Base-by-base conservation (phyloP, 2,888 invertebrate species). In the Drosophila putrida region DNA sequence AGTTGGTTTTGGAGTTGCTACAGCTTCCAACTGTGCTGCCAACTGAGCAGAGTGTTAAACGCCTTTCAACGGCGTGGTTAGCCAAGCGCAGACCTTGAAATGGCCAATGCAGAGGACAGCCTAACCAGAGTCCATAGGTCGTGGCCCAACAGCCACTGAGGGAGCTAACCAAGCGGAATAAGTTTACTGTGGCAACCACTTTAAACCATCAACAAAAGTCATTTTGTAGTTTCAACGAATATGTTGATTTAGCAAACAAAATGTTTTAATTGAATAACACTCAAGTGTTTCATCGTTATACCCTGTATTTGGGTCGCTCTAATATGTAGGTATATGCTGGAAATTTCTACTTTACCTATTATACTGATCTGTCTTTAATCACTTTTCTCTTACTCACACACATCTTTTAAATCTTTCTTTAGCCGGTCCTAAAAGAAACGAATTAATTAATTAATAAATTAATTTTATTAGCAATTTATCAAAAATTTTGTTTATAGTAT, bases 1-100 rank as follows among this genome's bases (percentile, higher is more conserved):
- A 81, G 78, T 64, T 76, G 67, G 71, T 54, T 69, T 44, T 58
- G 55, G 54, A 82, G 85, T 72, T 79, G 82, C 49, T 70, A 73
- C 64, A 54, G 50, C 61, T 38, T 31, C 47, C 66, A n/a, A n/a
- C n/a, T n/a, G n/a, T 66, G 49, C 74, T 76, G 61, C 71, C 80
- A 82, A 80, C 74, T 75, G 83, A 66, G 53, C 83, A 88, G 85
- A 82, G 78, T 88, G 89, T 82, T 89, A 89, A 87, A 87, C 70
- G 89, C 80, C 85, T 88, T 89, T 88, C 80, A 89, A 89, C 85
- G 79, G 80, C 77, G 72, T 74, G 86, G 86, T 86, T 82, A 80
- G 85, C 82, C 84, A 77, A 71, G 77, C 72, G 70, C 80, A 88
- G 88, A 83, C 83, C 83, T 83, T 83, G 88, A 88, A 83, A 85